A percentile compares a stretch with the other conserved stretches of the same genome.
These are phyloP conservation scores for Prionchulus punctatus DNA, from an alignment of 2,888 invertebrate genomes.

Conservation along the genomic window DNA sequence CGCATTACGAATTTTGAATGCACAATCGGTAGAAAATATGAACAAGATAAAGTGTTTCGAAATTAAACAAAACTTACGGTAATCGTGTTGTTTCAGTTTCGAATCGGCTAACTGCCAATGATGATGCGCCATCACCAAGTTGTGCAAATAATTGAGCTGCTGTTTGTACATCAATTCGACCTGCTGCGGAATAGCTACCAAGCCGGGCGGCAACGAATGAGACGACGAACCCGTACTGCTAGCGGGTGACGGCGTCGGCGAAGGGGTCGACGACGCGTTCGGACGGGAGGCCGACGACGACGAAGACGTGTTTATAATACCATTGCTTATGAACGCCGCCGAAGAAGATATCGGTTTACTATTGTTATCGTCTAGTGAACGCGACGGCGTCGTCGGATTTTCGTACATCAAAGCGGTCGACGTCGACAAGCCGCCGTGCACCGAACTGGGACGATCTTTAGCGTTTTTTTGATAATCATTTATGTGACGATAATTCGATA, in stretches of 20 bases:
- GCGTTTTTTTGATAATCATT: background rate
- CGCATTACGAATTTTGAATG: background rate
- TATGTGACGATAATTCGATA: conserved; percentile 5
- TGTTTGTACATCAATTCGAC: conserved; percentile 9
- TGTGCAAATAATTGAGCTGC: conserved; percentile 9
- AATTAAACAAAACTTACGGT: conserved; percentile 2
- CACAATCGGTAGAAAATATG: background rate
- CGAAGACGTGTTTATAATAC: no score
- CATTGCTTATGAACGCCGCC: no score
- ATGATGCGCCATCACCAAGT: conserved; percentile 5
- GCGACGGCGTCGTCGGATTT: background rate
- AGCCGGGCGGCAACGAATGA: conserved; percentile 8
- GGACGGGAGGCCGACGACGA: no score
- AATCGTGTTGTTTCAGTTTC: conserved; percentile 1
- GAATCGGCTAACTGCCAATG: conserved; percentile 6
- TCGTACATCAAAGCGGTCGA: background rate
- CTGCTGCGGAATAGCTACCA: conserved; percentile 9
- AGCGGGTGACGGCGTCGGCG: conserved; percentile 10
- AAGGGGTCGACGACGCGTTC: conserved; percentile 2
- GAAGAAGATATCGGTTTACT: no score
- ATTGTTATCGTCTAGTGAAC: no score
- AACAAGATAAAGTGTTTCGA: background rate
- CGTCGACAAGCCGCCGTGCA: background rate
- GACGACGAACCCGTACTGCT: conserved; percentile 9
- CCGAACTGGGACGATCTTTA: conserved; percentile 3